Evolutionary conservation across 2,113 vertebrate species (phyloP).

Genomic region (Syrmaticus mikado): DNA sequence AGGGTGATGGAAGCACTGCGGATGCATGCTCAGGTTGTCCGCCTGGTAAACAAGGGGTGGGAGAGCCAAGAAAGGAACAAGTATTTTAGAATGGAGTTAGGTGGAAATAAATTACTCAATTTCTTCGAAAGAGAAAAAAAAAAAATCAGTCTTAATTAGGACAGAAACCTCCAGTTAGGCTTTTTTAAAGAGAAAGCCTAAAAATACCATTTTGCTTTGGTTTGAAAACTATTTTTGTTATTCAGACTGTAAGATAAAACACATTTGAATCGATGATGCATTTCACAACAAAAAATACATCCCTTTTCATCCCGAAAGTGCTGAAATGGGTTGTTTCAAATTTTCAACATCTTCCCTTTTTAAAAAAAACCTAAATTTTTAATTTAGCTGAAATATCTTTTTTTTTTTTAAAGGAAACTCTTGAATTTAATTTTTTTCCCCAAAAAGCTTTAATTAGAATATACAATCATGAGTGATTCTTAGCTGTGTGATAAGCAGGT

Average conservation of each 20-base stretch:
- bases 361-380: background rate
- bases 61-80: background rate
- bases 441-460: background rate
- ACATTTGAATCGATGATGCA: conserved; percentile 19
- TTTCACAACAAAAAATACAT: conserved; percentile 4
- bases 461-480: conserved; percentile 20
- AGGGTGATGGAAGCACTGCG: background rate
- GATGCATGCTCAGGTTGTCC: rapidly evolving
- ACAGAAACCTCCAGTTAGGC: conserved; percentile 14
- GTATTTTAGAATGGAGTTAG: background rate
- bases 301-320: conserved; percentile 8
- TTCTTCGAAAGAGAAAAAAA: background rate
- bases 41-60: background rate
- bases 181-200: conserved; percentile 17
- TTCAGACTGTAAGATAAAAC: conserved; percentile 35
- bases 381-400: conserved; percentile 12
- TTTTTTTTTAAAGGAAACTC: background rate
- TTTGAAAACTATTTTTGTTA: conserved; percentile 39
- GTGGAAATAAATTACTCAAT: background rate
- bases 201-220: conserved; percentile 28
- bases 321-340: conserved; percentile 26
- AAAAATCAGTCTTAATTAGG: conserved; percentile 9
- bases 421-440: background rate
- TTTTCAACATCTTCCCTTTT: background rate
- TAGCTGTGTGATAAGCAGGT: background rate